Base-by-base conservation (phyloP, 2,113 vertebrate genomes). In the Orycteropus afer region DNA sequence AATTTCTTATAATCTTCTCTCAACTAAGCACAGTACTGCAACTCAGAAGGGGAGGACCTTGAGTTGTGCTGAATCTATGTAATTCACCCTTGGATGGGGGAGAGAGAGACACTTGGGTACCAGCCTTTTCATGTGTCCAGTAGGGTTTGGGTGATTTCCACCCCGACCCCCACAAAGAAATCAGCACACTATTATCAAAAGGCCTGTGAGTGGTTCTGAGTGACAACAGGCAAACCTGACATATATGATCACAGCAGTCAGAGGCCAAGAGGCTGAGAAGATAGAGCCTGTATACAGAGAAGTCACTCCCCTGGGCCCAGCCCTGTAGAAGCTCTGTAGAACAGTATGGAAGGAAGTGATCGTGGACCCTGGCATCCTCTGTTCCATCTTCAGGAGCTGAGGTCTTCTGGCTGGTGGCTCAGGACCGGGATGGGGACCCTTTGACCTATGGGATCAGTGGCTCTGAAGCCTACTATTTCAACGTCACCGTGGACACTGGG, bases 351-450 rank as follows among this genome's bases (percentile, higher is more conserved):
- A 18, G 25, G 69, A 86, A 49, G 40, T 76, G 55, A 67, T 20
- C 15, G 0, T 63, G 49, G 86, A 37, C 25, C 40, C 73, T 78
- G n/a, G 9, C 11, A 61, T 14, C 53, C 13, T 5, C 27, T 90
- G 37, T 86, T 42, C 34, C 2, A 0, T 77, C 42, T 59, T 20
- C 91, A 99, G 99, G 34, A 55, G 0, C 0, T 0, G 0, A 0
- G 78, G 98, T 96, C 27, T 99, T 99, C 91, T 95, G 57, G 82
- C 94, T 99, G 65, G 0, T 2, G 0, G 99, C 98, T 34, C 3
- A 1, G 27, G 98, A 99, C 63, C 0, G 0, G 1, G 98, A 99
- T 0, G 0, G 1, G 0, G 97, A 98, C 17, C 0, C 0, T 0
- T 73, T 99, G 95, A 97, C 9, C 0, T 99, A 98, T 29, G 1